A percentile compares a stretch with the other conserved stretches of the same genome.
Evolutionary conservation across 2,797 vertebrate species (phyloP).

Genomic region (Pseudomugil gertrudae): DNA sequence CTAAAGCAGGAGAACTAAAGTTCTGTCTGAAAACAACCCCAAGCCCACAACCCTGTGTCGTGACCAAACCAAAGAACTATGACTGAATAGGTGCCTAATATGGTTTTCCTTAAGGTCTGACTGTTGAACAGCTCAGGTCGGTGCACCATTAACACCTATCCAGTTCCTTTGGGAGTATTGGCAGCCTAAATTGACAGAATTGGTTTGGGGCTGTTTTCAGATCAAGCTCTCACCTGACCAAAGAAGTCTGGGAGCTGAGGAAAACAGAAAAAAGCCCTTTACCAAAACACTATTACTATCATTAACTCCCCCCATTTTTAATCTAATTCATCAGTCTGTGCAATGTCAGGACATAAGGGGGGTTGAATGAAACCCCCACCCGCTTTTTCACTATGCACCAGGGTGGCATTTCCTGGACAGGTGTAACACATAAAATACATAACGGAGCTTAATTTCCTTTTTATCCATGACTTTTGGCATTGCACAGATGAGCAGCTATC

Average conservation of each 20-base stretch:
- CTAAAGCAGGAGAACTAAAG: conserved; percentile 55
- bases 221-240: conserved; percentile 78
- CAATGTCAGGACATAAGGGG: conserved; percentile 69
- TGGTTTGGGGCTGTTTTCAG: conserved; percentile 72
- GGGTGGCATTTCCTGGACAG: conserved; percentile 7
- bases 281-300: conserved; percentile 67
- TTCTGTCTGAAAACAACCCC: conserved; percentile 76
- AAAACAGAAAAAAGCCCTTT: conserved; percentile 79
- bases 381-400: conserved; percentile 17
- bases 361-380: conserved; percentile 12
- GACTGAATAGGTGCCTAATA: conserved; percentile 37
- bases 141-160: conserved; percentile 37
- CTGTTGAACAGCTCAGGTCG: not conserved
- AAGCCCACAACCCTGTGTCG: conserved; percentile 30
- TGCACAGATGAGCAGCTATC: conserved; percentile 69
- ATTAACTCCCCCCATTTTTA: conserved; percentile 49
- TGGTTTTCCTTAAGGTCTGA: conserved; percentile 8
- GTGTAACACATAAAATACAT: not conserved
- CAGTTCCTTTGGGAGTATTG: conserved; percentile 23
- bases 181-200: conserved; percentile 13
- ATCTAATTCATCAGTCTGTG: conserved; percentile 65
- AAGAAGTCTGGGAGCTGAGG: conserved; percentile 77
- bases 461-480: conserved; percentile 56
- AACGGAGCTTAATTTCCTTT: conserved; percentile 10
- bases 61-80: conserved; percentile 40